Percentiles rank a stretch among this genome's conserved stretches.
phyloP scores from a whole-genome alignment of 92 coral and sea anemone species.

The Montipora capitata region DNA sequence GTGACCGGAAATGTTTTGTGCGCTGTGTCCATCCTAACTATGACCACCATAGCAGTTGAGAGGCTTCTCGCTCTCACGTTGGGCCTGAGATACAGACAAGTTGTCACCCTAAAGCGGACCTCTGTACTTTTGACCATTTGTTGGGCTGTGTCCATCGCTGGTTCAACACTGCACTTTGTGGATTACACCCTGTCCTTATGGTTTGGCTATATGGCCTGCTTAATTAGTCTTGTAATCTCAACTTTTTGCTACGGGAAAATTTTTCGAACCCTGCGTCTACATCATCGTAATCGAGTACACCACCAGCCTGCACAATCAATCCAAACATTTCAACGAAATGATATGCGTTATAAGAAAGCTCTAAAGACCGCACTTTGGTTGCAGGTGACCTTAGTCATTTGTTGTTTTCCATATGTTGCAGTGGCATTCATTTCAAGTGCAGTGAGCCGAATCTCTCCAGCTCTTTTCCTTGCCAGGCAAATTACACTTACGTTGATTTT shows the following conservation, averaged over 20 bases:
- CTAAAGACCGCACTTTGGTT: constrained; percentile 14
- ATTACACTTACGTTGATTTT: not conserved
- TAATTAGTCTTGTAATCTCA: not conserved
- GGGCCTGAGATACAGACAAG: not conserved
- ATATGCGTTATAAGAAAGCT: not conserved
- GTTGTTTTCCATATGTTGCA: constrained; percentile 5
- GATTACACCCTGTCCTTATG: not conserved
- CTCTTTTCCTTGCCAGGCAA: not conserved
- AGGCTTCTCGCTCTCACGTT: not conserved
- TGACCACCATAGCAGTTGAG: not conserved
- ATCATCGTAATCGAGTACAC: not conserved
- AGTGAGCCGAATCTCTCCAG: not conserved
- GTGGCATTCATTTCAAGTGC: no score
- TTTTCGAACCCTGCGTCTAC: not conserved
- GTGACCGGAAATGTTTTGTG: not conserved
- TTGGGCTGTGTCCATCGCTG: not conserved
- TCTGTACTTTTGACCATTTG: not conserved
- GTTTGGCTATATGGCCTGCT: not conserved
- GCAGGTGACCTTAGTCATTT: constrained; percentile 5
- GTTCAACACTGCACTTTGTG: not conserved
- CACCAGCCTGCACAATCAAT: no score
- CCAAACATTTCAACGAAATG: not conserved
- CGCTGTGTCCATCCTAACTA: not conserved
- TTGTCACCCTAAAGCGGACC: not conserved
- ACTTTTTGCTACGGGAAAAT: constrained; percentile 8